A percentile compares a stretch with the other conserved stretches of the same genome.
These are phyloP conservation scores for Napeogenes inachia DNA, from an alignment of 2,888 invertebrate species.

Conservation along the genomic window DNA sequence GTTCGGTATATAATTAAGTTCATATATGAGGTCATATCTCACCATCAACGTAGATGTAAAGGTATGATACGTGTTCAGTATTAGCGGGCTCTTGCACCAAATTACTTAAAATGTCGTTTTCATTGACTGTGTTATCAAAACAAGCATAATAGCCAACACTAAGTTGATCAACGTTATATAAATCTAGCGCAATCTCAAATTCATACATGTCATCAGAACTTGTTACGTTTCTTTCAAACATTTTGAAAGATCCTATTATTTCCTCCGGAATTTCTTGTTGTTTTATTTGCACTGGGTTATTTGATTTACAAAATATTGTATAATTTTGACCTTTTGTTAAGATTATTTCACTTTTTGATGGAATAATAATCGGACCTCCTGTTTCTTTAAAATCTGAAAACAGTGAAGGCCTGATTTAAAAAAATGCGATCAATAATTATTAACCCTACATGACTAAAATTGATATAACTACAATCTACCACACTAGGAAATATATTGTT, in stretches of 20 bases:
- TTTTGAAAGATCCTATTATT: constrained; percentile 41
- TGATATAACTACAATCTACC: neutral
- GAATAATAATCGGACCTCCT: constrained; percentile 55
- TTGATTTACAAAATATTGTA: constrained; percentile 57
- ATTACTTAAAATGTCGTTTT: constrained; percentile 44
- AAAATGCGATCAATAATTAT: neutral
- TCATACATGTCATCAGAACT: constrained; percentile 43
- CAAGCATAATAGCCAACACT: constrained; percentile 78
- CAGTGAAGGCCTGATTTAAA: constrained; percentile 8
- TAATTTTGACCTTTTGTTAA: constrained; percentile 63
- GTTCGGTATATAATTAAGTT: neutral
- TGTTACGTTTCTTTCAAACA: constrained; percentile 32
- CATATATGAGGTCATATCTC: constrained; percentile 39
- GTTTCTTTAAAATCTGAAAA: constrained; percentile 62
- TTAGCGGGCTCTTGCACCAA: constrained; percentile 56
- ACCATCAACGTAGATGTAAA: constrained; percentile 70
- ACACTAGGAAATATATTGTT: neutral
- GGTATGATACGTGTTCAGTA: constrained; percentile 54
- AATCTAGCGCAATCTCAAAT: constrained; percentile 65
- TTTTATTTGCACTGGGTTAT: constrained; percentile 48
- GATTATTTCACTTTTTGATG: constrained; percentile 53
- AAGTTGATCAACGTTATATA: constrained; percentile 61
- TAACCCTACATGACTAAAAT: neutral
- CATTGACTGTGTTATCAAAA: constrained; percentile 58
- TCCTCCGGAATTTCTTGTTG: constrained; percentile 62